phyloP scores from a whole-genome alignment of 2,888 invertebrate species.

The Carabus problematicus region DNA sequence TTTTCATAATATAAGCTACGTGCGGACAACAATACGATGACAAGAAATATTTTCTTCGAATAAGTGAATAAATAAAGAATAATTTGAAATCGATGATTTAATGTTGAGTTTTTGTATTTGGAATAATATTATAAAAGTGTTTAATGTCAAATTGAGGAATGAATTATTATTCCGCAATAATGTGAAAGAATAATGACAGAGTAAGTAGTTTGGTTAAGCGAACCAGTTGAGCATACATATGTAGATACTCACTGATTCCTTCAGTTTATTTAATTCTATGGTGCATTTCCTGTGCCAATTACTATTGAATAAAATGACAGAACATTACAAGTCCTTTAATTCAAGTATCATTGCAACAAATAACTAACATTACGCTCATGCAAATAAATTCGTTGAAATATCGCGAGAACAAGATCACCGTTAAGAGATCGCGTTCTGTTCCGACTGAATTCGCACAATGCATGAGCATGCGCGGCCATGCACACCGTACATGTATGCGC shows the following conservation, averaged over 20 bases:
- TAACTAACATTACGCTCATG: conserved; percentile 24
- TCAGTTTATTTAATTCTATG: no score
- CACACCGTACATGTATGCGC: conserved; percentile 1
- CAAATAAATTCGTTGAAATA: conserved; percentile 28
- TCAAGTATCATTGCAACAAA: conserved; percentile 20
- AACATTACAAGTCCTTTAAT: no score
- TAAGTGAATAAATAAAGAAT: neutral
- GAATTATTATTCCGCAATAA: no score
- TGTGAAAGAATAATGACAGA: no score
- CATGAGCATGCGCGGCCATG: conserved; percentile 6
- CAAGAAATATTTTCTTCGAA: neutral
- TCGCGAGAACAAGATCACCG: conserved; percentile 26
- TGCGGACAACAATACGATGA: neutral
- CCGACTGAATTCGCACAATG: no score
- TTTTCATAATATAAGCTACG: neutral
- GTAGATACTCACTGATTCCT: no score
- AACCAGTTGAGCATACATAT: no score
- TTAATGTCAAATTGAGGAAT: no score
- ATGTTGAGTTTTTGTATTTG: neutral
- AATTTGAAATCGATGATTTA: neutral
- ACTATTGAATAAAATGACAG: conserved; percentile 24
- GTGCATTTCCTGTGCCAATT: neutral
- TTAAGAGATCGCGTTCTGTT: conserved; percentile 1
- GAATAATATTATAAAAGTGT: no score
- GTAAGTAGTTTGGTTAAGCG: no score